phyloP scores from a whole-genome alignment of 2,113 vertebrate species.

The Corvus cornix region DNA sequence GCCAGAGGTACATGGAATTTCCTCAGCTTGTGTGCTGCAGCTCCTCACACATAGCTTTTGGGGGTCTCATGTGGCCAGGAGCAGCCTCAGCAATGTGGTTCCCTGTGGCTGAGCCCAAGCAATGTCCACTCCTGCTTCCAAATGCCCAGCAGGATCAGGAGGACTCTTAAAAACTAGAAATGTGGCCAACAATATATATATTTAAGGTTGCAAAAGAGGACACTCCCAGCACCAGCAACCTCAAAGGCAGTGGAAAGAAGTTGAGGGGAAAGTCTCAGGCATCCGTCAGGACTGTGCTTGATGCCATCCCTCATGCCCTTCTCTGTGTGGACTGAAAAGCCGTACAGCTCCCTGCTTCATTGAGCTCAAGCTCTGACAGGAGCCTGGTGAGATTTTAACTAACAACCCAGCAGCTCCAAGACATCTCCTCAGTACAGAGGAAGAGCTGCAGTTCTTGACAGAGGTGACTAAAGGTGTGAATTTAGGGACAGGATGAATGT shows the following conservation, averaged over 20 bases:
- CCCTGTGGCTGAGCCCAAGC: neutral
- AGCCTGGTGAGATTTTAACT: neutral
- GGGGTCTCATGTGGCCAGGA: accelerated
- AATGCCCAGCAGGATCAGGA: neutral
- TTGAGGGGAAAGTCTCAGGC: neutral
- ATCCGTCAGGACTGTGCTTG: neutral
- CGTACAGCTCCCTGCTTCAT: accelerated
- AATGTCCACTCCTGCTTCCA: neutral
- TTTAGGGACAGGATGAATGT: neutral
- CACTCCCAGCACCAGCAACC: neutral
- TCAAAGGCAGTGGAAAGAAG: neutral
- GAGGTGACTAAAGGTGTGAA: neutral
- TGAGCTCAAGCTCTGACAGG: neutral
- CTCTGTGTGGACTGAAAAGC: neutral
- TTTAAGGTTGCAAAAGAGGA: neutral
- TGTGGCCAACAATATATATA: neutral
- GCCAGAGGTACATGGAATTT: neutral
- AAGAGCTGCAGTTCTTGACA: neutral
- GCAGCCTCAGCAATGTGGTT: neutral
- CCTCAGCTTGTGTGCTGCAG: neutral
- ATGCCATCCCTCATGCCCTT: accelerated
- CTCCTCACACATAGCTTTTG: neutral
- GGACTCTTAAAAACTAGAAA: neutral
- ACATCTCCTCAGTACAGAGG: neutral
- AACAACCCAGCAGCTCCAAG: neutral